phyloP scores from a whole-genome alignment of 2,888 invertebrate genomes.

The Agrochola circellaris region DNA sequence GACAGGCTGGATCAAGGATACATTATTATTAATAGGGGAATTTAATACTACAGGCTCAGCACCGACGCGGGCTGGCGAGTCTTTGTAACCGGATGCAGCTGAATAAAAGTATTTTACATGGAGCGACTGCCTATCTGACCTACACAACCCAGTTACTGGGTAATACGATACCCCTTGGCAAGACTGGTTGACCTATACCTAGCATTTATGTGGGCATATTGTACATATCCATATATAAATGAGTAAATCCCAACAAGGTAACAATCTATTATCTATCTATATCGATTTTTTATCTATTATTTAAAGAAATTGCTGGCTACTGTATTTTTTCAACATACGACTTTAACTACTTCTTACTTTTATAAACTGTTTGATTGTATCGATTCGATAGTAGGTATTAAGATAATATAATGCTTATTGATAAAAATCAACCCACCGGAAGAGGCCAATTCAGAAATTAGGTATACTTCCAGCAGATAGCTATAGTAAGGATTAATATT shows the following conservation, averaged over 20 bases:
- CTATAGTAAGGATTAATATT: neutral
- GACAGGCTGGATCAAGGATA: too few relatives aligned
- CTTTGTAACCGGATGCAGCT: neutral
- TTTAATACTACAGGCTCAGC: too few relatives aligned
- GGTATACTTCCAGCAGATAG: conserved; percentile 21
- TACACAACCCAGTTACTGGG: neutral
- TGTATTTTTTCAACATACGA: neutral
- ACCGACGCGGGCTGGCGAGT: too few relatives aligned
- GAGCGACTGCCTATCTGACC: neutral
- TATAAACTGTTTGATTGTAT: neutral
- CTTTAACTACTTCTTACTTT: neutral
- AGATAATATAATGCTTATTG: neutral
- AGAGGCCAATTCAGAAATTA: conserved; percentile 15
- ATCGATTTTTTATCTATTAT: too few relatives aligned
- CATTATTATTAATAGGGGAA: too few relatives aligned
- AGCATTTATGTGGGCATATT: neutral
- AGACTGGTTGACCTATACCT: neutral
- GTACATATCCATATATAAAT: neutral
- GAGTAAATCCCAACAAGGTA: too few relatives aligned
- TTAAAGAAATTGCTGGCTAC: neutral
- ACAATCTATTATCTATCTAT: too few relatives aligned
- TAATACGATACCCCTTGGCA: neutral
- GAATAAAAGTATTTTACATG: neutral
- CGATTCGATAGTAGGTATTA: neutral
- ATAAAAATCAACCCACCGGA: conserved; percentile 41